phyloP scores from a whole-genome alignment of 2,888 invertebrate species.

The Nyleta sp. region DNA sequence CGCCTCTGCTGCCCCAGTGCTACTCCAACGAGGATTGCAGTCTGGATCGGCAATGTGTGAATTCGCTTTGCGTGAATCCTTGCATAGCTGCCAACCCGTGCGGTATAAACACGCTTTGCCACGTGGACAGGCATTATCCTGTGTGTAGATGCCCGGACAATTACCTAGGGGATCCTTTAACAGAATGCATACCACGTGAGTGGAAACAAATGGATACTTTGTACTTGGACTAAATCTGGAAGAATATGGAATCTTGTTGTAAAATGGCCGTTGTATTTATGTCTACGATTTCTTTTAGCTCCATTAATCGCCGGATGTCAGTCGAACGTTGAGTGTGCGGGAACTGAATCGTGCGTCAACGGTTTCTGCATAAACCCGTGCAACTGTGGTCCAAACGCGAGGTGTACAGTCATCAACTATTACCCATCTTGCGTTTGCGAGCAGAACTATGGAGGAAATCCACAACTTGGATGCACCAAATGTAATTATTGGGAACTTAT shows the following conservation, averaged over 20 bases:
- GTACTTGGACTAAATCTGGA: no score
- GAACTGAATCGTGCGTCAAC: conserved; percentile 93
- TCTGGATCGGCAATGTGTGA: conserved; percentile 88
- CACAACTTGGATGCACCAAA: conserved; percentile 90
- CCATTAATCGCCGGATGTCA: conserved; percentile 88
- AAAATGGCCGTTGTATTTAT: no score
- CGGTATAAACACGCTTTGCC: conserved; percentile 91
- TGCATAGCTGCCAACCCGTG: conserved; percentile 88
- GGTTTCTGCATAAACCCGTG: conserved; percentile 92
- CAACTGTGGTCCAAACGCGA: conserved; percentile 92
- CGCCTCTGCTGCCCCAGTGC: conserved; percentile 86
- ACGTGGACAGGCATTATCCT: conserved; percentile 89
- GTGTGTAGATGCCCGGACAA: conserved; percentile 92
- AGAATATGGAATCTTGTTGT: no score
- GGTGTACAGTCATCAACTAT: conserved; percentile 92
- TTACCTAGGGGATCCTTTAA: conserved; percentile 88
- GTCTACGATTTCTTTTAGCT: conserved; percentile 75
- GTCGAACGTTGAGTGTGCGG: conserved; percentile 91
- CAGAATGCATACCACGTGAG: conserved; percentile 92
- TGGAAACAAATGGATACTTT: no score
- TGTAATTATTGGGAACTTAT: conserved; percentile 70
- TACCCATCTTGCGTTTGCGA: conserved; percentile 93
- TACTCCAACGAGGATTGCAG: conserved; percentile 90
- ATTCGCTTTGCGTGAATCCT: conserved; percentile 91
- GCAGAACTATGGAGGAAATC: conserved; percentile 93